phyloP scores from a whole-genome alignment of 2,888 invertebrate genomes.

The Boloria euphrosyne region DNA sequence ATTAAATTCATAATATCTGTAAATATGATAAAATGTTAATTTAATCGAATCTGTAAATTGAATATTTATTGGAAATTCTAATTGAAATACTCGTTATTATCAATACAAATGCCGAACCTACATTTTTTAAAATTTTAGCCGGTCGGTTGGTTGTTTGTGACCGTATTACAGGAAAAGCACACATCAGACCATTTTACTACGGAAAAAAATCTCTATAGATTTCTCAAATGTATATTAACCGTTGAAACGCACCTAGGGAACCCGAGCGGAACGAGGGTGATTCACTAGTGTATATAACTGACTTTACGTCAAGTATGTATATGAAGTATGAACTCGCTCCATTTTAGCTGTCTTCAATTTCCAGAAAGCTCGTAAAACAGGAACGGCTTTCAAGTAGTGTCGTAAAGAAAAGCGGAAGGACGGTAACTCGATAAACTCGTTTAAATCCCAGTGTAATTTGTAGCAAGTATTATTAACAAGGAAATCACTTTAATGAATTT shows the following conservation, averaged over 20 bases:
- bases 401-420: conserved; percentile 30
- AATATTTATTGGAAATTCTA: too few species aligned
- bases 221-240: too few species aligned
- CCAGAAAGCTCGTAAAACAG: conserved; percentile 30
- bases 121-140: too few species aligned
- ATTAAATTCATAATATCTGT: too few species aligned
- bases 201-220: too few species aligned
- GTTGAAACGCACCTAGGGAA: too few species aligned
- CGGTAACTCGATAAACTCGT: conserved; percentile 19
- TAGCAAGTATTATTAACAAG: neutral
- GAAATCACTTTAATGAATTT: conserved; percentile 7
- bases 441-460: conserved; percentile 19
- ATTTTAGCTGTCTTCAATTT: conserved; percentile 21
- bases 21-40: too few species aligned
- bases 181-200: too few species aligned
- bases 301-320: conserved; percentile 1
- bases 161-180: neutral
- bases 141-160: neutral
- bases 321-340: conserved; percentile 15
- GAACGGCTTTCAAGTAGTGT: conserved; percentile 24
- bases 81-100: too few species aligned
- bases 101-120: too few species aligned
- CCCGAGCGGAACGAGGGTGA: too few species aligned
- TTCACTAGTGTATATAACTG: neutral
- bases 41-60: neutral